These are phyloP conservation scores for Bucorvus abyssinicus DNA, from an alignment of 2,797 vertebrate genomes.

Conservation along the genomic window DNA sequence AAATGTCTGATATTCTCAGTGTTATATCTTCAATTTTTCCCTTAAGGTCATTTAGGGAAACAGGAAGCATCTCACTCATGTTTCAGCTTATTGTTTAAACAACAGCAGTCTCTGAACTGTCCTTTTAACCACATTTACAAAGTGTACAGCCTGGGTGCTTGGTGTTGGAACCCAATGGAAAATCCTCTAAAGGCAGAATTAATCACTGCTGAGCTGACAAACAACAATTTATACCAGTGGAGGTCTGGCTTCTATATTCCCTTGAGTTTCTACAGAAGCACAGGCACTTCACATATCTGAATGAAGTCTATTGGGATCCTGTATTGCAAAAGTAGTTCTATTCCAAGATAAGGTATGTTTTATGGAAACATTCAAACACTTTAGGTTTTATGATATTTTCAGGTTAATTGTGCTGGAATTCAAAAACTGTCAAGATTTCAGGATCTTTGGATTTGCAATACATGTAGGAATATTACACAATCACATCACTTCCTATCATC, in stretches of 20 bases:
- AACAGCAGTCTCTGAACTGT: neutral
- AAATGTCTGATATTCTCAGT: neutral
- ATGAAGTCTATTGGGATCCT: neutral
- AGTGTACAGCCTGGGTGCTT: neutral
- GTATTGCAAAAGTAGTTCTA: neutral
- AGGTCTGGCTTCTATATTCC: neutral
- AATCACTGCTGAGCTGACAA: neutral
- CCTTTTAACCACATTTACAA: neutral
- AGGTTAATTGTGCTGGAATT: neutral
- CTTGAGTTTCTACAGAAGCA: neutral
- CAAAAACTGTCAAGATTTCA: neutral
- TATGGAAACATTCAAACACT: neutral
- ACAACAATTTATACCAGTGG: neutral
- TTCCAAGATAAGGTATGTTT: neutral
- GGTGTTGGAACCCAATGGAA: neutral
- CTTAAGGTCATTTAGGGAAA: neutral
- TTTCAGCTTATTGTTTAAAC: slow-evolving; percentile 34
- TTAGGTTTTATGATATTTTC: neutral
- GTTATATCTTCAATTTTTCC: neutral
- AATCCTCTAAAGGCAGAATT: neutral
- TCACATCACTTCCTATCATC: neutral
- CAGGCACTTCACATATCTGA: neutral
- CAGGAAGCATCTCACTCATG: slow-evolving; percentile 23
- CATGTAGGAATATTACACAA: neutral
- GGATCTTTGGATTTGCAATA: neutral